Evolutionary conservation across 1,140 invertebrate species (phyloP).

Genomic region (Dendroctonus valens): DNA sequence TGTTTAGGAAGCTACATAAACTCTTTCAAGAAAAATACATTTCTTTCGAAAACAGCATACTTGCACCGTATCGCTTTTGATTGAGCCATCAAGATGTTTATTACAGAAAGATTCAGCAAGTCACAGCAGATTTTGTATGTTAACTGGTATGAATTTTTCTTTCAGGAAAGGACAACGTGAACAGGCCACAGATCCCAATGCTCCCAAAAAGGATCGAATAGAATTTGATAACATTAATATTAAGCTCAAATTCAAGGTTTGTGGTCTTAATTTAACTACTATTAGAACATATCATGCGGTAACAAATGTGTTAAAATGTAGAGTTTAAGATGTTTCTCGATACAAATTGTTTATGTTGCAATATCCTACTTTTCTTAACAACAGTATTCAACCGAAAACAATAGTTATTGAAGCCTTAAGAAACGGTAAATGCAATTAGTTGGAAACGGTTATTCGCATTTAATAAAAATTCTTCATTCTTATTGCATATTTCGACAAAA

Average conservation of each 20-base stretch:
- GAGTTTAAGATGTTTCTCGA: background rate
- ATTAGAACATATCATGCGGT: background rate
- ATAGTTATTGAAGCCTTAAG: too few relatives aligned
- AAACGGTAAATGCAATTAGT: too few relatives aligned
- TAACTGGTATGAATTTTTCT: background rate
- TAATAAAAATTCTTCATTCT: background rate
- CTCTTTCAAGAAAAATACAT: too few relatives aligned
- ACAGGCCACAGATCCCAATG: constrained; percentile 18
- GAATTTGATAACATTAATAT: constrained; percentile 29
- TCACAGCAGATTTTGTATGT: too few relatives aligned
- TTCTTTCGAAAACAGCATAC: too few relatives aligned
- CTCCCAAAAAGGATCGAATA: constrained; percentile 29
- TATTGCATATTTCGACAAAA: too few relatives aligned
- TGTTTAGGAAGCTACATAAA: too few relatives aligned
- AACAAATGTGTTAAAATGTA: background rate
- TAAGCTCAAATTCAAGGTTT: constrained; percentile 30
- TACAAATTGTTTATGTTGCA: constrained; percentile 3
- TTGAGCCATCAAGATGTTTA: background rate
- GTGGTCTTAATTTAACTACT: background rate
- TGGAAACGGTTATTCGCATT: background rate
- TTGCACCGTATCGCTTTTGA: background rate
- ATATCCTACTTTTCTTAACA: too few relatives aligned
- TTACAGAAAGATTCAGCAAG: background rate
- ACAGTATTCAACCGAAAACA: too few relatives aligned
- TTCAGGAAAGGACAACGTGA: constrained; percentile 26